These are phyloP conservation scores for Oasisia sp. DNA, from an alignment of 2,888 invertebrate genomes.

Conservation along the genomic window DNA sequence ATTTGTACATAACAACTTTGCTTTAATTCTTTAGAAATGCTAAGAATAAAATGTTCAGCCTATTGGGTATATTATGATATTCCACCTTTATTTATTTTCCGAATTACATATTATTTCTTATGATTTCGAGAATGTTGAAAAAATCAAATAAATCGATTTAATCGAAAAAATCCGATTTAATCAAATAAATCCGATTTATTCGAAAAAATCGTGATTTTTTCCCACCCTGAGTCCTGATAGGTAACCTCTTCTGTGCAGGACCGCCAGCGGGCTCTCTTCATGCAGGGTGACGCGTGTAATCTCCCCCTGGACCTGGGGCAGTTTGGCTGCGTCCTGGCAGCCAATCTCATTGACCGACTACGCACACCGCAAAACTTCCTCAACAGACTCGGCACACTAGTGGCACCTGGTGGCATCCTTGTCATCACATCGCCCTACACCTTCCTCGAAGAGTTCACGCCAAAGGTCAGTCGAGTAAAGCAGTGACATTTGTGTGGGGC, in stretches of 20 bases:
- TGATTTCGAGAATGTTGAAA: too few relatives aligned
- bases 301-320: constrained; percentile 56
- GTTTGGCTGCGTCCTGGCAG: constrained; percentile 63
- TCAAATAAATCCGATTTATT: too few relatives aligned
- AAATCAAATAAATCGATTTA: too few relatives aligned
- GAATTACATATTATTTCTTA: too few relatives aligned
- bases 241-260: constrained; percentile 44
- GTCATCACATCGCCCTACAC: constrained; percentile 64
- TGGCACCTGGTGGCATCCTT: constrained; percentile 58
- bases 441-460: constrained; percentile 59
- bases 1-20: too few relatives aligned
- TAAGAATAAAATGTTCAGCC: too few relatives aligned
- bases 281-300: constrained; percentile 63
- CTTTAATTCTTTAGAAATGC: too few relatives aligned
- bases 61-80: too few relatives aligned
- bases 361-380: constrained; percentile 59
- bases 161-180: too few relatives aligned
- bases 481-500: not conserved
- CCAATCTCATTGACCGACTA: constrained; percentile 61
- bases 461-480: constrained; percentile 49
- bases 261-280: constrained; percentile 48
- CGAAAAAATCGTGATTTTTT: too few relatives aligned
- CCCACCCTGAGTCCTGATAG: too few relatives aligned
- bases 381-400: constrained; percentile 49
- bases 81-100: too few relatives aligned